phyloP scores from a whole-genome alignment of 2,888 invertebrate genomes.

The Cyclophora punctaria region DNA sequence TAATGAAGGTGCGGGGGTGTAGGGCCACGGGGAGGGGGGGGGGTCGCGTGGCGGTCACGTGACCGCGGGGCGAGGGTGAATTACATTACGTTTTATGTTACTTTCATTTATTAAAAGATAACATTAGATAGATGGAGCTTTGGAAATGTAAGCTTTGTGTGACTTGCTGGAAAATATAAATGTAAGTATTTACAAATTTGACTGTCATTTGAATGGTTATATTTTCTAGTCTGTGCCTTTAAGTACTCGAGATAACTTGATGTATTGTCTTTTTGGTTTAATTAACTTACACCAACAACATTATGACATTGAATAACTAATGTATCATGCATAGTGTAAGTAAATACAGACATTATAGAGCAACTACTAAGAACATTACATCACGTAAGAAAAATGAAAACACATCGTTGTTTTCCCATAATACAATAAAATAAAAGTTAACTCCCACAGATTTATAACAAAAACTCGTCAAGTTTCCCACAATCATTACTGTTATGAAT shows the following conservation, averaged over 20 bases:
- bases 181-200: no score
- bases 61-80: conserved; percentile 52
- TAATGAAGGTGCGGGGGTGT: conserved; percentile 58
- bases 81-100: conserved; percentile 46
- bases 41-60: conserved; percentile 63
- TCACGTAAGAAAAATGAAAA: conserved; percentile 15
- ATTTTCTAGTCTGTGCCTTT: no score
- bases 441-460: conserved; percentile 71
- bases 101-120: conserved; percentile 36
- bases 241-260: no score
- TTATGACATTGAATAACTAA: no score
- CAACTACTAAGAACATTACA: no score
- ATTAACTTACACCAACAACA: no score
- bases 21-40: conserved; percentile 20
- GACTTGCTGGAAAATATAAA: no score
- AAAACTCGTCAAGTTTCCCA: conserved; percentile 69
- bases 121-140: conserved; percentile 10
- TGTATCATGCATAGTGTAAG: no score
- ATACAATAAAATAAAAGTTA: conserved; percentile 51
- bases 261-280: no score
- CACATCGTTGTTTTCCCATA: conserved; percentile 20
- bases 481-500: conserved; percentile 57
- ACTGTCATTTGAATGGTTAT: no score
- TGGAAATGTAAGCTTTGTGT: no score
- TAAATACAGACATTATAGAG: no score